Conservation (phyloP, 2,797 vertebrate species). For the Octomys mimax region DNA sequence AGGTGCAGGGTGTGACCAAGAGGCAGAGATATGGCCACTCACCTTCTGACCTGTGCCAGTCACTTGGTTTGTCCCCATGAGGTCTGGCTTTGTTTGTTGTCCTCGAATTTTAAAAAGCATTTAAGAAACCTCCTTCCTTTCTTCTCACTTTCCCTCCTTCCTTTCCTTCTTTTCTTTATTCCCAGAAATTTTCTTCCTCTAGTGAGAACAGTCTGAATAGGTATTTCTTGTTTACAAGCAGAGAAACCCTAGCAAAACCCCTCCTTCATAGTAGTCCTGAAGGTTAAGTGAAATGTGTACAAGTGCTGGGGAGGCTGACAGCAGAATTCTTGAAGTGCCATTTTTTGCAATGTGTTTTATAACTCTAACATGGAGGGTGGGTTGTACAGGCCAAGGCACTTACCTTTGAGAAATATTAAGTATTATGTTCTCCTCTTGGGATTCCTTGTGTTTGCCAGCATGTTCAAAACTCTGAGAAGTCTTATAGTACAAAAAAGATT, state of each 20-base stretch:
- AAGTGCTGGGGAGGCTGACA: not conserved
- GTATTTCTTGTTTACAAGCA: constrained; percentile 7
- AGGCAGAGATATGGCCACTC: not conserved
- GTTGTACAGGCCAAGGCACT: not conserved
- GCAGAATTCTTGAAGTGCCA: not conserved
- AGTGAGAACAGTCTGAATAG: not conserved
- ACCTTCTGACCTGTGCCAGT: not conserved
- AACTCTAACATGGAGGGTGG: not conserved
- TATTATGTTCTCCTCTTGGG: not conserved
- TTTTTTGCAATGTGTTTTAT: not conserved
- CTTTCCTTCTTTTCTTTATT: no score
- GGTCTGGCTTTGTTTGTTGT: not conserved
- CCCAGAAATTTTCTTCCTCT: not conserved
- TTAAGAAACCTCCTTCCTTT: not conserved
- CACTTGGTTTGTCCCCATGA: not conserved
- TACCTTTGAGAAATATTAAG: not conserved
- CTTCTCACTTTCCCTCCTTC: not conserved
- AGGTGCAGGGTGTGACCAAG: not conserved
- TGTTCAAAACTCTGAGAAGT: not conserved
- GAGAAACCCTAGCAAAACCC: not conserved
- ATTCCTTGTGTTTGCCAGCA: not conserved
- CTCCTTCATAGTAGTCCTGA: not conserved
- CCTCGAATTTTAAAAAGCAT: not conserved
- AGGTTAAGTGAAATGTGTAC: not conserved
- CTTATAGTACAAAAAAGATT: not conserved